These are phyloP conservation scores for Chydorus sphaericus DNA, from an alignment of 2,888 invertebrate genomes.

Conservation along the genomic window DNA sequence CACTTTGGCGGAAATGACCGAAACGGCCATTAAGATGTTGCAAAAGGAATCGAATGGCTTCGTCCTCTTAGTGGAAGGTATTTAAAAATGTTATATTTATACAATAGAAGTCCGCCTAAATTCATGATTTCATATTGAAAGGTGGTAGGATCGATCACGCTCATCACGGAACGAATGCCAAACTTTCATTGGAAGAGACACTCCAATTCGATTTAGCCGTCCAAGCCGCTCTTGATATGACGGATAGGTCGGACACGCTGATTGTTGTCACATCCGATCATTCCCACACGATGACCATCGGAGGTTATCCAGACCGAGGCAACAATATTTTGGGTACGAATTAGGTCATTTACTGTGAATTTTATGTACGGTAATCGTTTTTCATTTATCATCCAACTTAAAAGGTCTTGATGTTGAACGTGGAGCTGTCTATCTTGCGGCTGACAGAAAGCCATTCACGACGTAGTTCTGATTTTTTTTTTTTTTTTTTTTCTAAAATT, in stretches of 20 bases:
- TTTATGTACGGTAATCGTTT: not conserved
- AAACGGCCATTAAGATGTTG: constrained; percentile 55
- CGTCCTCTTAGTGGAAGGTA: constrained; percentile 48
- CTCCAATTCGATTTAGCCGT: constrained; percentile 58
- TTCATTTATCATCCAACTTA: too few species aligned
- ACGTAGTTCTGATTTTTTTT: too few species aligned
- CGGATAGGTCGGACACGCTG: constrained; percentile 50
- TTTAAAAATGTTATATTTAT: not conserved
- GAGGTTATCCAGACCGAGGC: constrained; percentile 55
- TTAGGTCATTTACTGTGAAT: not conserved
- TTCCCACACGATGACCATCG: constrained; percentile 58
- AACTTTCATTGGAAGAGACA: constrained; percentile 59
- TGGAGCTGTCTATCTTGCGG: too few species aligned
- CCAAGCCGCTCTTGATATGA: constrained; percentile 40
- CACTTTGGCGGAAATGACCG: constrained; percentile 63
- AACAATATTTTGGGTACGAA: constrained; percentile 36
- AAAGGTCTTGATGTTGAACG: too few species aligned
- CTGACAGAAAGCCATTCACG: constrained; percentile 44
- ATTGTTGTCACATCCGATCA: constrained; percentile 67
- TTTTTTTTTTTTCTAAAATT: too few species aligned
- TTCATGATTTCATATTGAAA: not conserved
- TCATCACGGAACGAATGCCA: constrained; percentile 34
- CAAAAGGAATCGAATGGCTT: constrained; percentile 48
- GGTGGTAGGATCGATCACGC: constrained; percentile 24
- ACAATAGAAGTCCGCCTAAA: not conserved